Evolutionary conservation across 2,113 vertebrate species (phyloP).

Genomic region (Cryptotis parvus): DNA sequence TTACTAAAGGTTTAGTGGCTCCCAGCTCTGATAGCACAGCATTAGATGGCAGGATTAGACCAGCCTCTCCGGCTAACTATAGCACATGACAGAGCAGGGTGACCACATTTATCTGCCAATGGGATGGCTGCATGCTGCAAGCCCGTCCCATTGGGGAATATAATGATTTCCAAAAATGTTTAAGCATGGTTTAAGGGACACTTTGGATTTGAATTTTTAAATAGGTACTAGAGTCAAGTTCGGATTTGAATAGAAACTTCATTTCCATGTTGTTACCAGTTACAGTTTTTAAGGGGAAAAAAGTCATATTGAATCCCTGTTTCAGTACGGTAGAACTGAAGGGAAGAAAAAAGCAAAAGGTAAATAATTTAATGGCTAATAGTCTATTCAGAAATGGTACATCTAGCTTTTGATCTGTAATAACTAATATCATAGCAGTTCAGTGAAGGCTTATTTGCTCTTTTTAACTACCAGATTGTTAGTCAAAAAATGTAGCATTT

Average conservation of each 20-base stretch:
- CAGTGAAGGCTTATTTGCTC: neutral
- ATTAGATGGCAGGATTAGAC: constrained; percentile 5
- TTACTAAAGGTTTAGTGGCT: neutral
- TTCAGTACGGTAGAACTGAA: neutral
- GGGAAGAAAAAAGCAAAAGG: constrained; percentile 33
- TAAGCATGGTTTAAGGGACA: constrained; percentile 28
- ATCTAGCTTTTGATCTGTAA: neutral
- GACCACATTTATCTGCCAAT: neutral
- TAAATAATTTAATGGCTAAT: constrained; percentile 32
- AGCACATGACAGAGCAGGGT: neutral
- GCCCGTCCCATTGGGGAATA: neutral
- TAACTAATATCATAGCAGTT: neutral
- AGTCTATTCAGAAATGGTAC: neutral
- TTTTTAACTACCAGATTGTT: neutral
- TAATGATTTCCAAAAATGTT: constrained; percentile 53
- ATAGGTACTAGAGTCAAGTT: constrained; percentile 39
- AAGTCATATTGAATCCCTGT: neutral
- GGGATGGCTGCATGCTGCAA: neutral
- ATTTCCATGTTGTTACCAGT: constrained; percentile 26
- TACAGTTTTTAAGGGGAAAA: constrained; percentile 54
- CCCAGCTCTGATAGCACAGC: constrained; percentile 8
- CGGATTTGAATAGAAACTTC: constrained; percentile 32
- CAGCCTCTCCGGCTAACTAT: constrained; percentile 8
- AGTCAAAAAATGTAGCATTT: neutral
- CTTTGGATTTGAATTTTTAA: constrained; percentile 41